Evolutionary conservation across 2,113 vertebrate species (phyloP), one percentile per base, ranked within the genome.

Genomic region (Mohoua ochrocephala): DNA sequence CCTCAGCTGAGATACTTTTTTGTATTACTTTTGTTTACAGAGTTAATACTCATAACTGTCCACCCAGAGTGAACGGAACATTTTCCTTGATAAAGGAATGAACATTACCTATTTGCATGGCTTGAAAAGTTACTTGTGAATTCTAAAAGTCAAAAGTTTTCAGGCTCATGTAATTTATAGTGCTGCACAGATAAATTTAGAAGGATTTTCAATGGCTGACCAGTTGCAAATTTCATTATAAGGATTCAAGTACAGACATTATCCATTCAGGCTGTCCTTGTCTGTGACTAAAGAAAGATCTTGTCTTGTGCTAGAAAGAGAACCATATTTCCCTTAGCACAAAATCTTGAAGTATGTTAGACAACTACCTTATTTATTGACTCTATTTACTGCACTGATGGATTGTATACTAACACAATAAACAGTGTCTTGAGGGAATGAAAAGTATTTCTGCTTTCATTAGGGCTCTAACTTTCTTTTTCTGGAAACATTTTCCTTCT

Each of bases 301-400:
- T 94, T 92, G 84, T 96, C 81, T 96, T 91, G 65, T 86, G 89
- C 71, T 95, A 91, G 84, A 80, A 56, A 63, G 28, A 88, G 73
- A 91, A 94, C 92, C 89, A 91, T 97, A 96, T 96, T 97, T 97
- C 89, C 71, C 85, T 84, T 83, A 97, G 94, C 79, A 91, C 70
- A 95, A 96, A 96, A 95, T 91, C 95, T 96, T 95, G 74, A 76
- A 93, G 90, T 93, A 86, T 92, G 95, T 96, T 97, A 97, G 93
- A 96, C 44, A 15, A 83, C 75, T 93, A 67, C 82, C 89, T 97
- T 96, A 95, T 97, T 96, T 98, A 94, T 83, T 91, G 88, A 97
- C 89, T 97, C 95, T 96, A 93, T 98, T 98, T 97, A 81, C 95
- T 94, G 70, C 81, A 93, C 84, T 98, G 97, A 98, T 97, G 96